Base-by-base conservation (phyloP, 2,888 invertebrate genomes). In the Caenorhabditis uteleia region DNA sequence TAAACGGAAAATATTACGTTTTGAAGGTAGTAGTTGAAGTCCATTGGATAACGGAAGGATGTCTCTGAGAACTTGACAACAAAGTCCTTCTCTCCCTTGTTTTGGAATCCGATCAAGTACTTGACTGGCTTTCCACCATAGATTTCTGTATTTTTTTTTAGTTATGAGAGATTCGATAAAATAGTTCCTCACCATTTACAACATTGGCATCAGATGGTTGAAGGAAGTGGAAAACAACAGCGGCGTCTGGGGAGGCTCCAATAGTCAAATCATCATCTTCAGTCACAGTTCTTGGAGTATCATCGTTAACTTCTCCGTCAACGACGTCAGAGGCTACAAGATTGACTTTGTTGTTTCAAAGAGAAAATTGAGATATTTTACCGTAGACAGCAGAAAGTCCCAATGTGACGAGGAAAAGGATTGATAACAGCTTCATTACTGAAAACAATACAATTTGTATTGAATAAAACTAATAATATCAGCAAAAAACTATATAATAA, bases 1-100 rank as follows among this genome's bases (percentile, higher is more conserved):
- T 16, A 40, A 43, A 3, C n/a, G 21, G n/a, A n/a, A n/a, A 33
- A 60, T 78, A 84, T 77, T 77, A 87, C 87, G 86, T 98, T 99
- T 86, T 97, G 95, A 75, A 99, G 94, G 86, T 91, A 92, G 86
- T 93, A 98, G 75, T 90, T 93, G 86, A 93, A 98, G 86, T 98
- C 97, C 91, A 95, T 92, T 8, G 97, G 95, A 84, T 97, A 98
- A 77, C 95, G 90, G 89, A 99, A 95, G 0, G 97, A 95, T 0
- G 95, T 95, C 82, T 97, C 97, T 83, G 97, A 88, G 6, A 91
- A 90, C 84, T 98, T 95, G 21, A 99, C 89, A 23, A 91, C 85
- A 83, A 95, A 95, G 76, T 95, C 93, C 76, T 90, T 89, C 59
- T 89, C 88, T 44, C 95, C 98, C 83, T 92, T 92, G 87, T 98